phyloP scores from a whole-genome alignment of 2,797 vertebrate genomes.

The Paramormyrops hopkinsi region DNA sequence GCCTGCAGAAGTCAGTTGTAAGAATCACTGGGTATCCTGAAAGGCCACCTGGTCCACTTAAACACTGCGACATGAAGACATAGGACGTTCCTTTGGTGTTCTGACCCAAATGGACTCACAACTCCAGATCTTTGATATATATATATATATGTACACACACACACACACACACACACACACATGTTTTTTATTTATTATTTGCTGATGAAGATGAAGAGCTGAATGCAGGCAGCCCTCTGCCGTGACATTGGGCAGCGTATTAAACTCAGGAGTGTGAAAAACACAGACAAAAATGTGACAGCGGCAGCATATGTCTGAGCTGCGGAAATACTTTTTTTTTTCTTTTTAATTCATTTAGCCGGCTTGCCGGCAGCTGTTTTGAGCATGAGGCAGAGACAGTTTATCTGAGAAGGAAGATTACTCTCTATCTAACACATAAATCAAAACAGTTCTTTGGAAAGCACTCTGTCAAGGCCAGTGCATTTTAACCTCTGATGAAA shows the following conservation, averaged over 20 bases:
- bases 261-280: constrained; percentile 27
- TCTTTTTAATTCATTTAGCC: constrained; percentile 42
- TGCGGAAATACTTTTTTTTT: constrained; percentile 55
- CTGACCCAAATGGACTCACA: neutral
- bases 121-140: neutral
- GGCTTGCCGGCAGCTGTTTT: constrained; percentile 45
- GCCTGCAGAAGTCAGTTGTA: neutral
- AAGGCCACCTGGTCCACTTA: neutral
- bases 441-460: constrained; percentile 27
- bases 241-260: constrained; percentile 41
- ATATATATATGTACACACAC: too few species aligned
- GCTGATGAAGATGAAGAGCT: constrained; percentile 37
- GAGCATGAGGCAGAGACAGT: constrained; percentile 27
- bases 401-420: constrained; percentile 39
- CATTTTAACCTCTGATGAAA: constrained; percentile 12
- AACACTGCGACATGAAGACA: neutral
- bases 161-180: too few species aligned
- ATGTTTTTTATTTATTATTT: neutral
- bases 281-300: constrained; percentile 5
- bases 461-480: neutral
- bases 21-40: neutral
- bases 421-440: constrained; percentile 41
- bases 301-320: constrained; percentile 34
- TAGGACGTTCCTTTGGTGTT: neutral
- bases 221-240: constrained; percentile 40